Evolutionary conservation across 2,113 vertebrate species (phyloP), one percentile per base, ranked within the genome.

Genomic region (Muntiacus muntjak): DNA sequence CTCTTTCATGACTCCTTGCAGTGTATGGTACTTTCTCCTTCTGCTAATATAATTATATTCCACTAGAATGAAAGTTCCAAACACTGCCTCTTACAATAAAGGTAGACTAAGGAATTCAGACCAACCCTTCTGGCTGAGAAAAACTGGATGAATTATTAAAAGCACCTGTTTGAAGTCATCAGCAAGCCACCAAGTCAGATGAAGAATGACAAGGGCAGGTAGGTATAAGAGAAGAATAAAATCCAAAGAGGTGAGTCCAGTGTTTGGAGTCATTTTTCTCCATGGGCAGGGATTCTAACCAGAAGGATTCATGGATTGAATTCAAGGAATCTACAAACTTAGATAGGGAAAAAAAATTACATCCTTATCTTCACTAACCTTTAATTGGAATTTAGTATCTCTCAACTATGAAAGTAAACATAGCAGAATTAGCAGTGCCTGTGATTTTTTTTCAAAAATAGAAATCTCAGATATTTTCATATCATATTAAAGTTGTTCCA

Each of bases 401-500:
- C 79, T 94, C 55, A 36, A 62, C 82, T 92, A 90, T 87, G 36
- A 98, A 62, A 81, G 9, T 52, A 92, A 89, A 92, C 36, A 94
- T 33, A 62, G 28, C 15, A 83, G n/a, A 79, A 81, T 94, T 79
- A 79, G 88, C 12, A 87, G 40, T n/a, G 87, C 33, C 15, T 95
- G 19, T 45, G 43, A 81, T 60, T 83, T 91, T 52, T 64, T 87
- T 64, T 78, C 30, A 89, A 76, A 9, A 91, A 85, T 1, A 95
- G 60, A 92, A 87, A 87, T 74, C 30, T 91, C 50, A 95, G 43
- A 43, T 83, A 79, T 57, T 74, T 94, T 94, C 28, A 50, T 79
- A 86, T 76, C 47, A 89, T 1, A 25, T 52, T 86, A 62, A 57
- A 87, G 52, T 89, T 88, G n/a, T 57, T 50, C 19, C 30, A 92